Evolutionary conservation across 2,113 vertebrate genomes (phyloP).

Genomic region (Dolichallabes microphthalmus): DNA sequence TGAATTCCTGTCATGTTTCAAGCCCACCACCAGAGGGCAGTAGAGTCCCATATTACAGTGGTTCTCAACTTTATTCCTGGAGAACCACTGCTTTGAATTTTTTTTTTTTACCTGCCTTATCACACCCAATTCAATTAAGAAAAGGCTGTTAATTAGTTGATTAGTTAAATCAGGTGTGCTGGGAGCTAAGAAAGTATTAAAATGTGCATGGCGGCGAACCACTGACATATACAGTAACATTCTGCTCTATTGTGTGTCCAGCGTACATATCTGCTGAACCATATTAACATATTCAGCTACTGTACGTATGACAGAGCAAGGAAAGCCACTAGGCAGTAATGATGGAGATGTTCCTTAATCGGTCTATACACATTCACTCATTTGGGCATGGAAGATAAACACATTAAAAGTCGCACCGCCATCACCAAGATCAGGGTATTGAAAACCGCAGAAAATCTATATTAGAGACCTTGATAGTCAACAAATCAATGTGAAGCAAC

Average conservation of each 20-base stretch:
- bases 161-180: no score
- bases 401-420: background rate
- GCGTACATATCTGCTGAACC: background rate
- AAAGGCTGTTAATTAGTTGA: no score
- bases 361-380: background rate
- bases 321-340: background rate
- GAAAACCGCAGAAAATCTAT: background rate
- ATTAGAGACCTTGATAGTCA: background rate
- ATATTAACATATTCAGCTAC: background rate
- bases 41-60: constrained; percentile 1
- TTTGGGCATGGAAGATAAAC: background rate
- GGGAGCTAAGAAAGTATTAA: no score
- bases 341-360: background rate
- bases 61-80: no score
- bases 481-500: background rate
- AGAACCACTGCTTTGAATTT: no score
- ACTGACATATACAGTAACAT: constrained; percentile 1
- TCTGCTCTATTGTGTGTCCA: background rate
- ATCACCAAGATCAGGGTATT: background rate
- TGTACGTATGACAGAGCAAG: background rate
- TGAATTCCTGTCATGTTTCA: background rate
- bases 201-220: no score
- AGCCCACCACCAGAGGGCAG: constrained; percentile 37
- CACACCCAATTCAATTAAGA: no score
- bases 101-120: no score